phyloP scores from a whole-genome alignment of 2,797 vertebrate genomes.

The Danio tinwini region DNA sequence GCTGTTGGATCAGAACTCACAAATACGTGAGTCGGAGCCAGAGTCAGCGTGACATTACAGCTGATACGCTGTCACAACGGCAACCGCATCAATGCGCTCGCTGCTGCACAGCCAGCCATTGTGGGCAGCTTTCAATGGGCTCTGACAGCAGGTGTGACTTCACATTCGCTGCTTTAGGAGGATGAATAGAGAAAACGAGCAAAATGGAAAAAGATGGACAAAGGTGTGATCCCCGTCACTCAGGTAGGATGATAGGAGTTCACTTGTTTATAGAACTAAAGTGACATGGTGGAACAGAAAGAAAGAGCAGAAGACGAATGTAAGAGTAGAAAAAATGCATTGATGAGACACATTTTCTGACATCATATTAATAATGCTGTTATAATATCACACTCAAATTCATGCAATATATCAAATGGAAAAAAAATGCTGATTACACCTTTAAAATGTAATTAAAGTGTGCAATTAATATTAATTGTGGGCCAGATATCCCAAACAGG shows the following conservation, averaged over 20 bases:
- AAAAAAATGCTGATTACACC: no score
- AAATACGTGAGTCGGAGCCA: constrained; percentile 7
- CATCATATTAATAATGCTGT: no score
- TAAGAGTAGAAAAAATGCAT: no score
- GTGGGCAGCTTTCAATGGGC: constrained; percentile 4
- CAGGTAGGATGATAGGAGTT: constrained; percentile 51
- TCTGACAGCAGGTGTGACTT: constrained; percentile 60
- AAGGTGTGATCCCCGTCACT: constrained; percentile 64
- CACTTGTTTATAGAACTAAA: constrained; percentile 68
- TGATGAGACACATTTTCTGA: no score
- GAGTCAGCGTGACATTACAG: constrained; percentile 46
- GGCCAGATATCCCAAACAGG: no score
- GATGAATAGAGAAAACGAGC: constrained; percentile 12
- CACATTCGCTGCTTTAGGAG: constrained; percentile 39
- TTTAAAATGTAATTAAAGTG: no score
- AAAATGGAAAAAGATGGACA: constrained; percentile 65
- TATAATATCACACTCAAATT: no score
- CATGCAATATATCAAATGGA: no score
- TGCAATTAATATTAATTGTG: no score
- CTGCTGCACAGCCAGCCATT: not conserved
- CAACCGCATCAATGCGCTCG: constrained; percentile 12
- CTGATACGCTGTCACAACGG: constrained; percentile 20
- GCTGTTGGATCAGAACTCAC: constrained; percentile 36
- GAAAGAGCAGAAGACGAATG: no score
- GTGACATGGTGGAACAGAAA: no score